Base-by-base conservation (phyloP, 2,888 invertebrate genomes). In the Platypus cylindrus region DNA sequence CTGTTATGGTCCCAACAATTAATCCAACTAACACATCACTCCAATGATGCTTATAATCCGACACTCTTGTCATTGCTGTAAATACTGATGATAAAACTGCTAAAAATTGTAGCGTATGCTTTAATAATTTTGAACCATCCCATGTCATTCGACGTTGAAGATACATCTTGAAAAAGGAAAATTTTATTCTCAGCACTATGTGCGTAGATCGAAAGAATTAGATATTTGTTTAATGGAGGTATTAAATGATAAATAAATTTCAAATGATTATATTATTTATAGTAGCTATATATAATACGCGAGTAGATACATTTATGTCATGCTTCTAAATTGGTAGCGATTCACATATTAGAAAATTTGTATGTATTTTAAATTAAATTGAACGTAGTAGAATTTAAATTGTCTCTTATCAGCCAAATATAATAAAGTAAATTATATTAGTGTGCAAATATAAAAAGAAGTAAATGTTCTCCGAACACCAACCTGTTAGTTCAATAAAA, bases 41-140 rank as follows among this genome's bases (percentile, higher is more conserved):
- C 89, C 93, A 94, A 57, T 97, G 95, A 62, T 97, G 95, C 59
- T 95, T 95, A 68, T 95, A 90, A 66, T 97, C 87, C 1, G 89
- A 89, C 22, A 97, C 76, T 20, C 95, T 72, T 1, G 89, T 82
- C 66, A 94, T 71, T n/a, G 83, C 79, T 7, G 87, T 87, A 60
- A 76, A 85, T 74, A 84, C 79, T 17, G 91, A 81, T 59, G 85
- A 66, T 61, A 78, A 68, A 41, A 94, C 65, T 33, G 84, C 73
- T 8, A 78, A 47, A 55, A 84, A 78, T 65, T 97, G 95, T 32
- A 91, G 62, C n/a, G 80, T 72, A 55, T 90, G 90, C 34, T 78
- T 77, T 30, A 90, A 60, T 36, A 97, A 69, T 55, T 78, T 80
- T 33, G 83, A 80, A 13, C 81, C 78, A 37, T 73, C 71, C 78